Evolutionary conservation across 1,140 invertebrate species (phyloP), one percentile per base, ranked within the genome.

Genomic region (Drosophila pectinifera): DNA sequence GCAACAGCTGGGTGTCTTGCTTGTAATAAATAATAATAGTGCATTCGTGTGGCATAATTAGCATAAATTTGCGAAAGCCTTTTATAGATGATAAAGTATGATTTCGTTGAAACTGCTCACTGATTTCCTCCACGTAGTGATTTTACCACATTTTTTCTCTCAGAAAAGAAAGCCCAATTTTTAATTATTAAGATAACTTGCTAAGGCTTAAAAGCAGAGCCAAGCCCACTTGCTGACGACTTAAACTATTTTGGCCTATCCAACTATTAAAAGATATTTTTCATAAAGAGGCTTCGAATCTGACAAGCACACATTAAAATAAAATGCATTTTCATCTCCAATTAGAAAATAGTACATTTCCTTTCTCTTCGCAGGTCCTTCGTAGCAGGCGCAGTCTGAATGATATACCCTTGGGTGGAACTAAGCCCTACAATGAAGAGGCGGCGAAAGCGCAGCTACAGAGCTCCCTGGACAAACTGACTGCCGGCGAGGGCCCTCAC

Each of bases 401-500:
- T 43, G 63, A 79, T 22, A 53, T 77, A 5, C 43, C 42, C 7
- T 1, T 75, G 10, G 90, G 90, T 14, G 65, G 46, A 13, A 20
- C 18, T 10, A 76, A 70, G 18, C 57, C 69, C 10, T 80, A 80
- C n/a, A 68, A 80, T 20, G 78, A 68, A 22, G 68, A 91, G 24
- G 67, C 90, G 56, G 90, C 90, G 0, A 72, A 90, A 59, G 59
- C 59, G 6, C 72, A 81, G 20, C 48, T 92, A 11, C 72, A 86
- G 46, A 22, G 13, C 11, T 83, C 91, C 7, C 73, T 92, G 22
- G 58, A 83, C 43, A 91, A 91, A 63, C 53, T 91, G 0, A 78
- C 84, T n/a, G 70, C 59, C 6, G 90, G 90, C 42, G 88, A 92
- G 22, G 91, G 91, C 31, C 90, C 90, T 0, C 75, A 83, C 34